Evolutionary conservation across 1,140 invertebrate genomes (phyloP), one percentile per base, ranked within the genome.

Genomic region (Zophobas atratus): DNA sequence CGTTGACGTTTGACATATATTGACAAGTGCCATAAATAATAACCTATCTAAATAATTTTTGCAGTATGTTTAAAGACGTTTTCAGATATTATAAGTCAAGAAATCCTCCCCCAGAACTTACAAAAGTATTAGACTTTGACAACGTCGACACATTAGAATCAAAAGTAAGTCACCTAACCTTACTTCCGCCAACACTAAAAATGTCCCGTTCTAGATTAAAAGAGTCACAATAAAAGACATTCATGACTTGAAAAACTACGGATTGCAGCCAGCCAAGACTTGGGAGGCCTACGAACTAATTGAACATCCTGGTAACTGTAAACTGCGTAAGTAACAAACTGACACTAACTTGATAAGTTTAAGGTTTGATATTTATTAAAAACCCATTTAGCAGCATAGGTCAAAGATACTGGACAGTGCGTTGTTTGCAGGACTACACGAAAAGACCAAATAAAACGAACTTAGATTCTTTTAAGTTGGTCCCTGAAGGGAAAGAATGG

Each of bases 361-460:
- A 79, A 92, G 93, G 95, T 8, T 88, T 97, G 38, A 87, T 96
- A 81, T 90, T 95, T 55, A 94, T 98, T 63, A 89, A 88, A 81
- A 97, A 98, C 88, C 95, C 96, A 56, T 98, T 98, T 86, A 93
- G 92, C 39, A 55, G 82, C 33, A 79, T 88, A 56, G 95, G 94
- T 0, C 95, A 97, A 86, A 90, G 91, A 73, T 93, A 93, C 86
- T 98, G 96, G 96, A 93, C 95, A 8, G 87, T 90, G 56, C 91
- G 92, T 87, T 94, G 94, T 87, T 85, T 98, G 32, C 88, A 90
- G 81, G 91, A 94, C 77, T 97, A 94, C 86, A 91, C 95, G 0
- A 89, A 85, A 49, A 90, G 90, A 76, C 94, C 94, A n/a, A 93
- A 96, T 87, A 92, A 92, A 85, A 89, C 91, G 33, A 97, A 97